Evolutionary conservation across 2,113 vertebrate species (phyloP).

Genomic region (Melanostigma gelatinosum): DNA sequence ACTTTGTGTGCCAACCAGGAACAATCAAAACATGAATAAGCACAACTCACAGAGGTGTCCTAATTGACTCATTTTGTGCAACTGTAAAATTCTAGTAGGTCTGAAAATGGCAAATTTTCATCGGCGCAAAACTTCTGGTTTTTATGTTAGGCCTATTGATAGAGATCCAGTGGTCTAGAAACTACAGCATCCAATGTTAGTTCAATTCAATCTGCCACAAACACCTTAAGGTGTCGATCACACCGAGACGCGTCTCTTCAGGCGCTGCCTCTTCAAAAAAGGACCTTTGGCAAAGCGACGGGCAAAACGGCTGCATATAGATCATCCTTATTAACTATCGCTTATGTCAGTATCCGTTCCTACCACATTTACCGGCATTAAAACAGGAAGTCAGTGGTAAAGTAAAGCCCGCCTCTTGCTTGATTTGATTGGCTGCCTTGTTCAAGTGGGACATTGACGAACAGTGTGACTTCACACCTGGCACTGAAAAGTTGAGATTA

Average conservation of each 20-base stretch:
- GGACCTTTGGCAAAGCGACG: no score
- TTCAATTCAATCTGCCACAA: neutral
- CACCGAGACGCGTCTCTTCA: no score
- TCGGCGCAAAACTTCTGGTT: neutral
- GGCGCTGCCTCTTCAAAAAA: no score
- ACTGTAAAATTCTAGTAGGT: neutral
- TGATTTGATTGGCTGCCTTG: neutral
- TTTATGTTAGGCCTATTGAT: neutral
- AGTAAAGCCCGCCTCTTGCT: neutral
- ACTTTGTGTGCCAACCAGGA: slow-evolving; percentile 20
- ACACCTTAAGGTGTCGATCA: neutral
- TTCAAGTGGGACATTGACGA: no score
- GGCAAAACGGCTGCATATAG: no score
- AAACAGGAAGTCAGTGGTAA: no score
- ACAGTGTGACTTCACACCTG: no score
- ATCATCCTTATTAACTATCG: no score
- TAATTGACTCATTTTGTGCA: slow-evolving; percentile 2
- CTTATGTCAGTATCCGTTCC: no score
- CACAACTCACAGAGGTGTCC: neutral
- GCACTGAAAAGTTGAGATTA: no score
- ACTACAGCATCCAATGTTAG: neutral
- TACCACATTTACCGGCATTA: no score
- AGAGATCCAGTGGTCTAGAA: neutral
- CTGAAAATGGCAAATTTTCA: neutral
- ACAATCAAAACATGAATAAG: slow-evolving; percentile 24